These are phyloP conservation scores for Tenodera sinensis DNA, from an alignment of 2,888 invertebrate genomes.

Conservation along the genomic window DNA sequence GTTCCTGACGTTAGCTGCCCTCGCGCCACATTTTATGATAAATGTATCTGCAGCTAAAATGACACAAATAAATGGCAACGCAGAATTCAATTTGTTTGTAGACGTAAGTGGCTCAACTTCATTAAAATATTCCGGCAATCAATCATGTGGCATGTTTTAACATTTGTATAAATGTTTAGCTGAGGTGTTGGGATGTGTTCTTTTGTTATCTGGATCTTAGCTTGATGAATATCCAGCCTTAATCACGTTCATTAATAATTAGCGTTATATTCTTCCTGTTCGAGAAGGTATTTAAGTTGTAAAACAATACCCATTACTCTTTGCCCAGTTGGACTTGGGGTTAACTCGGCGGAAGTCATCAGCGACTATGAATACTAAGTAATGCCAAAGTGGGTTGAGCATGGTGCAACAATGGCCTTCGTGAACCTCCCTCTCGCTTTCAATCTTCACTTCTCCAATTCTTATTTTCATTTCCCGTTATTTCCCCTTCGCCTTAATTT, in stretches of 20 bases:
- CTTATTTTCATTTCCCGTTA: too few species aligned
- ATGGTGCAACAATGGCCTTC: background rate
- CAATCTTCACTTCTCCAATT: too few species aligned
- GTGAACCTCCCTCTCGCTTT: too few species aligned
- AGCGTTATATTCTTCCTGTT: background rate
- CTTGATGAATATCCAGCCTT: background rate
- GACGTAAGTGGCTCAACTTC: background rate
- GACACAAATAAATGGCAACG: background rate
- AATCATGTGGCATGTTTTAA: background rate
- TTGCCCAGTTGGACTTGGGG: background rate
- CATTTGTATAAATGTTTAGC: background rate
- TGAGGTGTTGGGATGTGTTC: background rate
- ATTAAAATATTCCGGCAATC: background rate
- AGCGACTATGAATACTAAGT: slow-evolving; percentile 1
- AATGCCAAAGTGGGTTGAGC: background rate
- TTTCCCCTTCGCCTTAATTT: background rate
- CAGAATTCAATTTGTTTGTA: background rate
- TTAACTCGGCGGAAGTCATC: slow-evolving; percentile 7
- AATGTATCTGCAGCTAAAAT: background rate
- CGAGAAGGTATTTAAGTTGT: background rate
- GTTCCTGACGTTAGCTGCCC: too few species aligned
- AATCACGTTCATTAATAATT: slow-evolving; percentile 7
- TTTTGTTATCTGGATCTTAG: background rate
- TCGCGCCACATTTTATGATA: background rate
- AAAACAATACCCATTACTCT: slow-evolving; percentile 9